phyloP scores from a whole-genome alignment of 1,140 invertebrate genomes.

The Meloidogyne hapla region DNA sequence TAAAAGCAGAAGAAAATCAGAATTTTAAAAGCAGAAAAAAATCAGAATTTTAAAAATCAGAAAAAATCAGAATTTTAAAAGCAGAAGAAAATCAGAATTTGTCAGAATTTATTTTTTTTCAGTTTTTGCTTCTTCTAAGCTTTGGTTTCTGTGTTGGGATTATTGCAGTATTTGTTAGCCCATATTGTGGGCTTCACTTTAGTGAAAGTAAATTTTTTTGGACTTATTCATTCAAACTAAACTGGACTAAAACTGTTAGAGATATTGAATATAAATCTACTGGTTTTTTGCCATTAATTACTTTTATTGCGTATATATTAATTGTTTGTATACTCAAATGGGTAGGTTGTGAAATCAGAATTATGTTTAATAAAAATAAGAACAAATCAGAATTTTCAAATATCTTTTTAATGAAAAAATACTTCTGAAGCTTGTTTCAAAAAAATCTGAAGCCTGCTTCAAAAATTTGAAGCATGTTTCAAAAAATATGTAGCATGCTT shows the following conservation, averaged over 20 bases:
- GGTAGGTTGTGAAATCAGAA: not conserved
- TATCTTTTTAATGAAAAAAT: too few species aligned
- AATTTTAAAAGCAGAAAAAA: too few species aligned
- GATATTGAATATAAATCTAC: not conserved
- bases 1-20: too few species aligned
- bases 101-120: not conserved
- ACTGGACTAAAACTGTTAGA: not conserved
- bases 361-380: too few species aligned
- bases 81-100: not conserved
- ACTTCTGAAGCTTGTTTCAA: too few species aligned
- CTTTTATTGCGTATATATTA: conserved; percentile 2
- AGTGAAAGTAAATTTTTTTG: not conserved
- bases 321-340: not conserved
- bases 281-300: not conserved
- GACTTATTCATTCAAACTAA: not conserved
- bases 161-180: not conserved
- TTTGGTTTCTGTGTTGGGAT: not conserved
- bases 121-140: not conserved
- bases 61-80: not conserved
- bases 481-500: too few species aligned
- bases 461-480: too few species aligned
- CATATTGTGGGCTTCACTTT: not conserved
- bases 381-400: not conserved
- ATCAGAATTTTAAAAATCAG: too few species aligned
- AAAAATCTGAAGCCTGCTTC: too few species aligned